These are phyloP conservation scores for Tenualosa thibaudeaui DNA, from an alignment of 2,797 vertebrate genomes.

Conservation along the genomic window DNA sequence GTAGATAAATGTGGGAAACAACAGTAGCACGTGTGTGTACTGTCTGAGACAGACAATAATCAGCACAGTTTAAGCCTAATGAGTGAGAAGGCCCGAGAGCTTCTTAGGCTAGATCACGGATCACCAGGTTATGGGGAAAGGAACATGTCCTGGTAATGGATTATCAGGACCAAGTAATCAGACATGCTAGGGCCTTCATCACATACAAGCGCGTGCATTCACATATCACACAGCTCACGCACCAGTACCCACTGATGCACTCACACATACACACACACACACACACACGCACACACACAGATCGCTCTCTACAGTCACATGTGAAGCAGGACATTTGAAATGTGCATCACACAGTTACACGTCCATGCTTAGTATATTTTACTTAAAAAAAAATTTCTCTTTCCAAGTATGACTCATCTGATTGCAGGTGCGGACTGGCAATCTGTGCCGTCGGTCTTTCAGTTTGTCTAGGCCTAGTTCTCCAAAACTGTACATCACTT, in stretches of 20 bases:
- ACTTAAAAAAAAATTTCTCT: no score
- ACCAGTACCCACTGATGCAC: background rate
- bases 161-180: conserved; percentile 37
- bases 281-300: background rate
- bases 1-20: background rate
- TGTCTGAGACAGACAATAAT: conserved; percentile 24
- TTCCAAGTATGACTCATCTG: no score
- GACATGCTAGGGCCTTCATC: background rate
- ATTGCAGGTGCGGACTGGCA: no score
- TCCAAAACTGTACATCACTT: no score
- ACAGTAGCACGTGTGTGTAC: background rate
- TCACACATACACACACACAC: background rate
- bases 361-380: no score
- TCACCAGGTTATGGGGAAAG: conserved; percentile 33
- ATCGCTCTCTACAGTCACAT: background rate
- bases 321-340: background rate
- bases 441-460: no score
- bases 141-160: conserved; percentile 43
- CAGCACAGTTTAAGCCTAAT: conserved; percentile 30
- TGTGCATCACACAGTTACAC: background rate
- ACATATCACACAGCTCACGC: background rate
- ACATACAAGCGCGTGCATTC: background rate
- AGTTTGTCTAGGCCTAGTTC: no score
- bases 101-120: conserved; percentile 43
- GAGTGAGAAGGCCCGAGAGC: conserved; percentile 28